These are phyloP conservation scores for Plestiodon gilberti DNA, from an alignment of 2,113 vertebrate genomes.

Conservation along the genomic window DNA sequence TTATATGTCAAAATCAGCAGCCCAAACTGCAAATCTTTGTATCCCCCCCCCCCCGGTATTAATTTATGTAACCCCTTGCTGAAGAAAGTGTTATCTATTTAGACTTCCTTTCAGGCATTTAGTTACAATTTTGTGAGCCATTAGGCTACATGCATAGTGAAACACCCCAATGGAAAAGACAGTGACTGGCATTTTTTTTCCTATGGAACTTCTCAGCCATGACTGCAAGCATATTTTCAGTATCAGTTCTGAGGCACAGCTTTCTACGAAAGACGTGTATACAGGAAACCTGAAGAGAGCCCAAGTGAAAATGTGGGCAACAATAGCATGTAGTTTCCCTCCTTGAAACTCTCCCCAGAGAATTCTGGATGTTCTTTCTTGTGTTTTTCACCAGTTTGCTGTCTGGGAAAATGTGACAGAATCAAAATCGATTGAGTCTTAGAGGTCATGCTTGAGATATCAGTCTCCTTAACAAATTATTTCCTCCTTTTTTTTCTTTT, in stretches of 20 bases:
- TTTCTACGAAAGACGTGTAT: conserved; percentile 40
- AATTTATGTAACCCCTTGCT: neutral
- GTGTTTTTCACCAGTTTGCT: conserved; percentile 63
- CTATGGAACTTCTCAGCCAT: conserved; percentile 11
- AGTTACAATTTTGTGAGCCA: neutral
- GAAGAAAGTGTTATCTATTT: neutral
- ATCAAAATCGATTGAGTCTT: conserved; percentile 57
- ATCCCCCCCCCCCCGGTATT: neutral
- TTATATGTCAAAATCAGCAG: neutral
- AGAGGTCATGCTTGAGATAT: conserved; percentile 61
- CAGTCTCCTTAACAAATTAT: conserved; percentile 66
- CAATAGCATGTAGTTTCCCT: conserved; percentile 19
- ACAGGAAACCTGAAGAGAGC: neutral
- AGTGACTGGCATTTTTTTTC: conserved; percentile 15
- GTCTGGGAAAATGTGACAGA: conserved; percentile 67
- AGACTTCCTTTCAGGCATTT: neutral
- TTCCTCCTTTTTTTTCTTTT: conserved; percentile 42
- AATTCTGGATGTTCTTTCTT: conserved; percentile 64
- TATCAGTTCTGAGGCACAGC: conserved; percentile 30
- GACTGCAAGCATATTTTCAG: conserved; percentile 26
- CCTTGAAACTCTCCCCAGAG: conserved; percentile 50
- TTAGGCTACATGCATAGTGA: neutral
- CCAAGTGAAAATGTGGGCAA: conserved; percentile 34
- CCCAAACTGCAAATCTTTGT: neutral
- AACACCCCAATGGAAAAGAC: neutral